Base-by-base conservation (phyloP, 2,797 vertebrate species). In the Rhincodon typus region DNA sequence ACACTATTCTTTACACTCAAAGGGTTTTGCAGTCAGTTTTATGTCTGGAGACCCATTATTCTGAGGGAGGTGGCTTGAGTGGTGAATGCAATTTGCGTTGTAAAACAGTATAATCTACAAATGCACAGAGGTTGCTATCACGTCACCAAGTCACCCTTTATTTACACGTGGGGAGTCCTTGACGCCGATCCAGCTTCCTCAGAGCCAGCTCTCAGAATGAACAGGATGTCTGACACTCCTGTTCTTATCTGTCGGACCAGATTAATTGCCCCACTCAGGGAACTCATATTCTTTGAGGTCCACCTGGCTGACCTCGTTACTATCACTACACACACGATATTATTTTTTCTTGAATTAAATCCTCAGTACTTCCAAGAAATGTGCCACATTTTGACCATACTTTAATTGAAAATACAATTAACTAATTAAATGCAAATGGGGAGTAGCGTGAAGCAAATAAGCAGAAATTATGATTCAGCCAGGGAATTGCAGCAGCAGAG, bases 341-440 rank as follows among this genome's bases (percentile, higher is more conserved):
- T 70, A 34, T 53, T 74, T 94, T 94, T 94, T 74, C 70, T 74
- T 72, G 46, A 72, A 94, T 93, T 50, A 94, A 74, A 94, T 53
- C 69, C 70, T 53, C 27, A 53, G 94, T 50, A 46, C 69, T 94
- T 70, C 94, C 93, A 94, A 50, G 93, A 72, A 94, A 94, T 69
- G 17, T 94, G 93, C 46, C 94, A 72, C 69, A 74, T 53, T 74
- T 72, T 50, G 70, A 94, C 94, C 94, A 72, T 70, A 94, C 94
- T 74, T 72, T 74, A 74, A 94, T 74, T 94, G 94, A 94, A 94
- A 94, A 34, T 74, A 53, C 94, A 94, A 94, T 94, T 70, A 94
- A 94, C 93, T 94, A 94, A 72, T 94, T 94, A 94, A 94, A 94
- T 94, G 94, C 94, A 94, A 74, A 94, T 94, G 27, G 46, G 94